phyloP scores from a whole-genome alignment of 2,888 invertebrate genomes.

The Amiota mariae region DNA sequence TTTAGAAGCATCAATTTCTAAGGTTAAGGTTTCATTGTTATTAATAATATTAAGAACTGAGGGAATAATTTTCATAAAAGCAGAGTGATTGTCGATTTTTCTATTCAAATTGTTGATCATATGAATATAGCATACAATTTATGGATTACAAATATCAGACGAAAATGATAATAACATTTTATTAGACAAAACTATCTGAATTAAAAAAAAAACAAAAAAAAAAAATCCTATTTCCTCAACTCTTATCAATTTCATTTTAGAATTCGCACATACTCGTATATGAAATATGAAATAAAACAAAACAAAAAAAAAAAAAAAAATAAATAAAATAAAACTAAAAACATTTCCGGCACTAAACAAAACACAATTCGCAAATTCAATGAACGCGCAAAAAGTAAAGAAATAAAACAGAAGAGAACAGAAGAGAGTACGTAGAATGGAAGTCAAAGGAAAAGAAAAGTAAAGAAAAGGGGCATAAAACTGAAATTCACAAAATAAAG shows the following conservation, averaged over 20 bases:
- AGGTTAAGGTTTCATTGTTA: no score
- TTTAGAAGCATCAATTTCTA: no score
- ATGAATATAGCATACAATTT: no score
- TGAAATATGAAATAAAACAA: no score
- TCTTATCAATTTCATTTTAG: slow-evolving; percentile 33
- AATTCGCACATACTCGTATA: no score
- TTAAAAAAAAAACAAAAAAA: background rate
- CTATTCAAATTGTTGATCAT: no score
- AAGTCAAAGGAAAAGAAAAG: background rate
- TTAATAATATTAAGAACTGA: no score
- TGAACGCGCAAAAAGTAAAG: slow-evolving; percentile 20
- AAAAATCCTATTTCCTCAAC: slow-evolving; percentile 29
- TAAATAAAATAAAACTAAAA: background rate
- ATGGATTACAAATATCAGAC: no score
- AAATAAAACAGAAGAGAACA: slow-evolving; percentile 1
- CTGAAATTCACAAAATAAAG: background rate
- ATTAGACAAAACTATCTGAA: background rate
- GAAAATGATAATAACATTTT: no score
- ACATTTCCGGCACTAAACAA: slow-evolving; percentile 41
- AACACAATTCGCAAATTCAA: slow-evolving; percentile 33
- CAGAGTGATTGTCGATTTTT: no score
- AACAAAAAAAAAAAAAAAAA: slow-evolving; percentile 17
- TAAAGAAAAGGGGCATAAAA: slow-evolving; percentile 28
- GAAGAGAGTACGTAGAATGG: background rate
- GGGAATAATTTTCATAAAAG: no score